Conservation (phyloP, 2,888 invertebrate species). For the Pteria penguin region DNA sequence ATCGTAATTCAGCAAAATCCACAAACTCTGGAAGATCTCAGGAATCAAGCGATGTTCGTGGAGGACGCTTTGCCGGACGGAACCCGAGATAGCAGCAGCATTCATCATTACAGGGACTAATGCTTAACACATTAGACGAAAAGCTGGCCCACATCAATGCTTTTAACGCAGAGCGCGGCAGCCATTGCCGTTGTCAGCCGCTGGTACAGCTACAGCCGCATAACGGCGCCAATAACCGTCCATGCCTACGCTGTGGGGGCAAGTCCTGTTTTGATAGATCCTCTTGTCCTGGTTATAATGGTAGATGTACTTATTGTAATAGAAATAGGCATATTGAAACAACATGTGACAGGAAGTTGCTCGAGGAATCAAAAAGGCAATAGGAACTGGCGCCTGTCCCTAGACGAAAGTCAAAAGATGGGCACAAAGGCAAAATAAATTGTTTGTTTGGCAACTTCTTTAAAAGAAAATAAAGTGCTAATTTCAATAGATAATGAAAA, state of each 20-base stretch:
- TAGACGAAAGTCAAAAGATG: constrained; percentile 2
- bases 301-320: not conserved
- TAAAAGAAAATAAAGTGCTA: constrained; percentile 20
- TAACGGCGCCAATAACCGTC: not conserved
- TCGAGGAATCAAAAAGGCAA: not conserved
- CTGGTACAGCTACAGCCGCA: too few species aligned
- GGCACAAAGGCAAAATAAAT: constrained; percentile 5
- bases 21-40: not conserved
- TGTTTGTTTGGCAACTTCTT: not conserved
- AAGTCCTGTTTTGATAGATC: constrained; percentile 10
- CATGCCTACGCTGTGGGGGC: constrained; percentile 17
- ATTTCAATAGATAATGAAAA: not conserved
- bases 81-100: too few species aligned
- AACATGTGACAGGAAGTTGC: not conserved
- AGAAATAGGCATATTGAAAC: not conserved
- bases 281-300: constrained; percentile 9
- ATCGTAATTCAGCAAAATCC: not conserved
- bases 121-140: not conserved
- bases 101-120: too few species aligned
- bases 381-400: not conserved
- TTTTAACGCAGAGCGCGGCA: not conserved
- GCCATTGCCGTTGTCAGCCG: too few species aligned
- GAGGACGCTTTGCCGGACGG: not conserved
- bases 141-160: not conserved
- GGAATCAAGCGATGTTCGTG: not conserved